Conservation (phyloP, 1,140 invertebrate genomes). For the Macrobrachium nipponense region DNA sequence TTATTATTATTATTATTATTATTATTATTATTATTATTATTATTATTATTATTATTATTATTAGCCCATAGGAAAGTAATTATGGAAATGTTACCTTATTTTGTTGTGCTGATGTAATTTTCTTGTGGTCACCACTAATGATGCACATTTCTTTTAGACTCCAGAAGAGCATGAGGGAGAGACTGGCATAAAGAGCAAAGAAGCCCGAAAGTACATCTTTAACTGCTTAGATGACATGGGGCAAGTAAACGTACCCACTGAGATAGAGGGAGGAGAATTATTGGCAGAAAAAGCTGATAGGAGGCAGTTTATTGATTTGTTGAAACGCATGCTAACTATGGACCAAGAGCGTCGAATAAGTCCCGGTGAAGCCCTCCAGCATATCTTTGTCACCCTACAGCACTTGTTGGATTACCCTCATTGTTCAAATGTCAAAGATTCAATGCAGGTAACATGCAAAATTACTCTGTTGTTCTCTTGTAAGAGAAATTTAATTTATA, state of each 20-base stretch:
- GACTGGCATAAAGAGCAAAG: constrained; percentile 98
- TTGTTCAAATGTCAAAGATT: constrained; percentile 95
- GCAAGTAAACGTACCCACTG: constrained; percentile 96
- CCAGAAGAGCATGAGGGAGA: constrained; percentile 98
- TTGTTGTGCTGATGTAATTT: neutral
- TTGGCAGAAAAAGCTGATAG: constrained; percentile 96
- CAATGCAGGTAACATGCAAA: constrained; percentile 75
- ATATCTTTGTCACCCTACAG: constrained; percentile 91
- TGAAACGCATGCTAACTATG: constrained; percentile 97
- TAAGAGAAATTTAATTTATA: neutral
- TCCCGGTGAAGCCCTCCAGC: constrained; percentile 94
- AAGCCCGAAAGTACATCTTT: constrained; percentile 99
- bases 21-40: too few relatives aligned
- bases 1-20: too few relatives aligned
- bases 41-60: constrained; percentile 13
- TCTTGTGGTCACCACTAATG: neutral
- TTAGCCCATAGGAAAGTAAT: too few relatives aligned
- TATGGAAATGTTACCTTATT: neutral
- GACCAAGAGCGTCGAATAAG: constrained; percentile 96
- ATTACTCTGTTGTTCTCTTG: neutral
- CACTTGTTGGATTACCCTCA: constrained; percentile 97
- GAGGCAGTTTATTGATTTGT: constrained; percentile 94
- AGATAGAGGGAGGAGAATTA: constrained; percentile 94
- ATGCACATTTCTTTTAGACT: constrained; percentile 73
- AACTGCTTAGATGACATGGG: constrained; percentile 99